phyloP scores from a whole-genome alignment of 2,113 vertebrate species.

The Pachycephala philippinensis region DNA sequence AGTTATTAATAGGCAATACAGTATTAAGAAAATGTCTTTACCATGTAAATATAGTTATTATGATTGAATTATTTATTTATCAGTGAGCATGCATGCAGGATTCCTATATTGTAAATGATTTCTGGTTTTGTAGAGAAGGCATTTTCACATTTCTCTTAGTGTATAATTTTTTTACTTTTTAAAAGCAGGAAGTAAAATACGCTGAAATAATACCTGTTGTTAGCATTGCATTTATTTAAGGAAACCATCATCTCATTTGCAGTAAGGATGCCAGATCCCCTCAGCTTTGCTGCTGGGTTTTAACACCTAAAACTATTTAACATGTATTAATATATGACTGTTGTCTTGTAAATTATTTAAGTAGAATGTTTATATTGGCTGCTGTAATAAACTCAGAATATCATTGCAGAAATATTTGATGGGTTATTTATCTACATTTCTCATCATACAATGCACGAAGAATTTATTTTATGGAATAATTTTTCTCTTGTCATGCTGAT shows the following conservation, averaged over 20 bases:
- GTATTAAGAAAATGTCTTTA: neutral
- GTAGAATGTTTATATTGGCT: neutral
- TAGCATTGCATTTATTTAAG: neutral
- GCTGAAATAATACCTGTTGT: neutral
- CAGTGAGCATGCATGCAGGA: neutral
- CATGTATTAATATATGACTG: neutral
- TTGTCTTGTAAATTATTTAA: neutral
- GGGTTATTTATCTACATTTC: neutral
- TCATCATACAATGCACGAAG: accelerated
- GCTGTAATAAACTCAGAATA: neutral
- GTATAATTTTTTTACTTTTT: neutral
- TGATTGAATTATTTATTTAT: neutral
- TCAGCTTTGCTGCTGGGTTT: neutral
- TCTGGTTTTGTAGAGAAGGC: neutral
- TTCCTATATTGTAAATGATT: neutral
- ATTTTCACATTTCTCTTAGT: neutral
- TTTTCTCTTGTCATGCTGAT: neutral
- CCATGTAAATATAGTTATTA: neutral
- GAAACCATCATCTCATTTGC: neutral
- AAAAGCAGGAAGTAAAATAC: neutral
- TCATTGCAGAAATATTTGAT: neutral
- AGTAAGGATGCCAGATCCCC: neutral
- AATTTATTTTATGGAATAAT: neutral
- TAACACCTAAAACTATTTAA: neutral
- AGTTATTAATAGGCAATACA: neutral